phyloP scores from a whole-genome alignment of 1,140 invertebrate species.

The Tetragonula clypearis region DNA sequence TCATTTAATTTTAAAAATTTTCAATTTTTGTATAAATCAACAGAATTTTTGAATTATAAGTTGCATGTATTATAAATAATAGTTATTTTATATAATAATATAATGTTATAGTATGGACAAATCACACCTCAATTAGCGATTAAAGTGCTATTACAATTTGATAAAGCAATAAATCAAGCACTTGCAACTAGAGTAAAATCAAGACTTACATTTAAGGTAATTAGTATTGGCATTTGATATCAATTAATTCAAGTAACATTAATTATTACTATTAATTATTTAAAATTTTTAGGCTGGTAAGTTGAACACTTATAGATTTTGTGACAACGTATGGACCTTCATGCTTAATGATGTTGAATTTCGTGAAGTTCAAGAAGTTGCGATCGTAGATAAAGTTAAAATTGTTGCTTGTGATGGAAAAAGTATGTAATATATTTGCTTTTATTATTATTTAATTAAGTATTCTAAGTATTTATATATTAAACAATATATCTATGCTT shows the following conservation, averaged over 20 bases:
- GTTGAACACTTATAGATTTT: constrained; percentile 99
- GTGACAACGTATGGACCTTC: constrained; percentile 99
- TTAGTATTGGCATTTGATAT: neutral
- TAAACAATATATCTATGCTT: neutral
- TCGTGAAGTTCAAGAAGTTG: constrained; percentile 96
- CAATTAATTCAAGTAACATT: constrained; percentile 1
- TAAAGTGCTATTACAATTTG: constrained; percentile 97
- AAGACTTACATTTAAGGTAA: constrained; percentile 94
- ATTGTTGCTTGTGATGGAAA: constrained; percentile 99
- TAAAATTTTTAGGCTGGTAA: constrained; percentile 89
- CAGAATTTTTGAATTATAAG: neutral
- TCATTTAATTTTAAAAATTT: neutral
- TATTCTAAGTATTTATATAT: neutral
- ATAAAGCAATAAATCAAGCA: constrained; percentile 97
- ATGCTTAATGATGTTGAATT: constrained; percentile 99
- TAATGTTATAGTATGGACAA: constrained; percentile 93
- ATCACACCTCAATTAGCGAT: constrained; percentile 95
- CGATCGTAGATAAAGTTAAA: constrained; percentile 98
- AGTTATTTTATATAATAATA: constrained; percentile 34
- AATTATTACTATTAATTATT: constrained; percentile 47
- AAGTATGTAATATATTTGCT: constrained; percentile 84
- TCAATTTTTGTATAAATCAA: neutral
- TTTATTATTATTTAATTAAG: neutral
- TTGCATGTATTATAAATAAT: neutral
- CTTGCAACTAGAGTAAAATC: constrained; percentile 96